Percentiles rank a stretch among this genome's conserved stretches.
These are phyloP conservation scores for Lucinisca nassula DNA, from an alignment of 2,888 invertebrate species.

Conservation along the genomic window DNA sequence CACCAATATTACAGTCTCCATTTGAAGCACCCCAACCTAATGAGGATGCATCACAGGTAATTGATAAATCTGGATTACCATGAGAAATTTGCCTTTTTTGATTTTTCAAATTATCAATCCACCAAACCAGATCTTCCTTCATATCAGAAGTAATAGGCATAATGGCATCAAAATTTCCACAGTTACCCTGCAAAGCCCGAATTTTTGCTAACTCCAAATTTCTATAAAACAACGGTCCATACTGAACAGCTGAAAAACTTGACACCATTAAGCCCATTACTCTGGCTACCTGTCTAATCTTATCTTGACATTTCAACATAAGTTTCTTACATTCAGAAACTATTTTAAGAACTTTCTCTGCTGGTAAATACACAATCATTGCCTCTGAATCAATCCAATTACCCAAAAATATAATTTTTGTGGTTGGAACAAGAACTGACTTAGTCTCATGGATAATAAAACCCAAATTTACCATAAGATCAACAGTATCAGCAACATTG, in stretches of 20 bases:
- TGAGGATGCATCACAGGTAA: conserved; percentile 30
- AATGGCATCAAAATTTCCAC: conserved; percentile 39
- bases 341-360: conserved; percentile 17
- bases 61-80: not conserved
- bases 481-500: conserved; percentile 41
- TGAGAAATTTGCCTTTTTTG: conserved; percentile 14
- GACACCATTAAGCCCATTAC: conserved; percentile 42
- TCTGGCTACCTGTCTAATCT: conserved; percentile 36
- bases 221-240: conserved; percentile 35
- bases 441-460: conserved; percentile 55
- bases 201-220: conserved; percentile 32
- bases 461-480: conserved; percentile 31
- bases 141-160: conserved; percentile 9
- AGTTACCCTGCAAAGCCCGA: not conserved
- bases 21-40: conserved; percentile 48
- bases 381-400: conserved; percentile 44
- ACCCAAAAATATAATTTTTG: conserved; percentile 45
- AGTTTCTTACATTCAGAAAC: not conserved
- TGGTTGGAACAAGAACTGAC: conserved; percentile 42
- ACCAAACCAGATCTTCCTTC: conserved; percentile 32
- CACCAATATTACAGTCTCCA: conserved; percentile 24
- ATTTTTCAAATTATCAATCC: conserved; percentile 39
- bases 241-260: conserved; percentile 38
- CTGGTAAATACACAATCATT: conserved; percentile 53
- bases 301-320: not conserved